These are phyloP conservation scores for Penelope pileata DNA, from an alignment of 2,113 vertebrate species.

Conservation along the genomic window DNA sequence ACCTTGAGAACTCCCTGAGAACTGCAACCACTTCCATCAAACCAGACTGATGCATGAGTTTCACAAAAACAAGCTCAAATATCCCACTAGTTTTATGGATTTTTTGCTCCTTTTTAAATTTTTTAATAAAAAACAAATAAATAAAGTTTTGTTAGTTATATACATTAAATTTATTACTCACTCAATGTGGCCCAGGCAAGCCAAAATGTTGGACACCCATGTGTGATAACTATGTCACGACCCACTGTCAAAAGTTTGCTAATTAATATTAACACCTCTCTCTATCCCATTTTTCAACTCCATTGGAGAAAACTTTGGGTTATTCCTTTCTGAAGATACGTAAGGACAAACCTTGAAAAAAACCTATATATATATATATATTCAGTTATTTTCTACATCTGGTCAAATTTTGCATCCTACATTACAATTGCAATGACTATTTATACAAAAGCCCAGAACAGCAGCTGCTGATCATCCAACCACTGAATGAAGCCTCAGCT, in stretches of 20 bases:
- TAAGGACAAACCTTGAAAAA: not conserved
- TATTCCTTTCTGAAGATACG: not conserved
- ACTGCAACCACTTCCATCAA: too few relatives aligned
- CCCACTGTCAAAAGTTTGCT: not conserved
- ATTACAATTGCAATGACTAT: not conserved
- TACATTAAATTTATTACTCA: too few relatives aligned
- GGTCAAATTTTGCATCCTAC: not conserved
- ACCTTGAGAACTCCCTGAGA: too few relatives aligned
- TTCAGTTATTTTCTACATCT: not conserved
- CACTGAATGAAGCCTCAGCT: not conserved
- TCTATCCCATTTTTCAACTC: not conserved
- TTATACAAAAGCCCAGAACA: not conserved
- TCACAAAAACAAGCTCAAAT: too few relatives aligned
- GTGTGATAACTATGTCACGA: not conserved
- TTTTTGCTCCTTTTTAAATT: too few relatives aligned
- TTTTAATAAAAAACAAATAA: too few relatives aligned
- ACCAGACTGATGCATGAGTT: too few relatives aligned
- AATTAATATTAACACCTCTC: not conserved
- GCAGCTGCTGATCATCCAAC: not conserved
- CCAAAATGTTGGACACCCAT: too few relatives aligned
- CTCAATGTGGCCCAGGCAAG: too few relatives aligned
- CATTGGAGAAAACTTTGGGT: not conserved
- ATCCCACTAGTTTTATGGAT: too few relatives aligned
- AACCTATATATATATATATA: not conserved
- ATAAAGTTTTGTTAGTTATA: too few relatives aligned